Evolutionary conservation across 2,888 invertebrate species (phyloP).

Genomic region (Nysson spinosus): DNA sequence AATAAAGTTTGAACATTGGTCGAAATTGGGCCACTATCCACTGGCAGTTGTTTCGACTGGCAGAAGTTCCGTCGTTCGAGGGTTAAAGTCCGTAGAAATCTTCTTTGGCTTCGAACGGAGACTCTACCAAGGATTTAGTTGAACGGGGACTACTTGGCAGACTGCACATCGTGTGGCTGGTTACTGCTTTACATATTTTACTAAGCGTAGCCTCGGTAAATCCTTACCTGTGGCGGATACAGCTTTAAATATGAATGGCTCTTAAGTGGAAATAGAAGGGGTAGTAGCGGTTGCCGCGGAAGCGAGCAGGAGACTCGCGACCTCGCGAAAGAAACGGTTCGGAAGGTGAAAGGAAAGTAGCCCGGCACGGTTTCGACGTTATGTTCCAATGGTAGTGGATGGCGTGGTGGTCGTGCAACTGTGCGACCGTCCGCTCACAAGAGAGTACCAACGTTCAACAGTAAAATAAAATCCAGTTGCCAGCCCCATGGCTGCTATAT

Average conservation of each 20-base stretch:
- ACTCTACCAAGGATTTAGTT: constrained; percentile 26
- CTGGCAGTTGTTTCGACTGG: not conserved
- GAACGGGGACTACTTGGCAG: constrained; percentile 28
- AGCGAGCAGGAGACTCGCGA: not conserved
- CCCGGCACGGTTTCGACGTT: no score
- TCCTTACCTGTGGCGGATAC: constrained; percentile 52
- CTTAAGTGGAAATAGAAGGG: constrained; percentile 69
- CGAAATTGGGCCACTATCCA: no score
- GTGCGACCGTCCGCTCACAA: no score
- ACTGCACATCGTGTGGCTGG: constrained; percentile 23
- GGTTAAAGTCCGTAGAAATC: constrained; percentile 1
- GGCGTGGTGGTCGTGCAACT: not conserved
- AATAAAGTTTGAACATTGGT: no score
- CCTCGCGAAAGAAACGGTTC: not conserved
- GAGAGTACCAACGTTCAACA: constrained; percentile 30
- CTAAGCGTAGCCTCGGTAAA: constrained; percentile 51
- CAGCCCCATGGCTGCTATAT: constrained; percentile 42
- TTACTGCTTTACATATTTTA: constrained; percentile 58
- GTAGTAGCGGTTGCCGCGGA: constrained; percentile 9
- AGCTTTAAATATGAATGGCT: constrained; percentile 68
- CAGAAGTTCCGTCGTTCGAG: not conserved
- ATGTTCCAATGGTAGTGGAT: not conserved
- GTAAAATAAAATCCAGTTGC: constrained; percentile 53
- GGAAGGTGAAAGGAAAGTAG: not conserved
- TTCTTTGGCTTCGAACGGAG: not conserved